phyloP scores from a whole-genome alignment of 2,113 vertebrate species.

The Seriola dumerili region DNA sequence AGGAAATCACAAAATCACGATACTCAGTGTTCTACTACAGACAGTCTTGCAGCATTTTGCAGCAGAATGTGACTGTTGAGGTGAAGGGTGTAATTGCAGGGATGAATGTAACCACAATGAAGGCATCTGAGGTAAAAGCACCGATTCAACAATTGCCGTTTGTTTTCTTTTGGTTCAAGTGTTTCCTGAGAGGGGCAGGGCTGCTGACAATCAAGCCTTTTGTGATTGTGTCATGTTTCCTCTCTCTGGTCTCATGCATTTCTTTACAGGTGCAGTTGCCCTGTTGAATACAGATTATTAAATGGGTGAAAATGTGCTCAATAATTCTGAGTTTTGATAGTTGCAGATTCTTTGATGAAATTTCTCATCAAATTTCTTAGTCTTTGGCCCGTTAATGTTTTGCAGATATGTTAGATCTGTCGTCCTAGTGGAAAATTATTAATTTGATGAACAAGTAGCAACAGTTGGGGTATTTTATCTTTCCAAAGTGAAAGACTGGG shows the following conservation, averaged over 20 bases:
- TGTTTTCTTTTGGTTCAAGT: slow-evolving; percentile 4
- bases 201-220: slow-evolving; percentile 9
- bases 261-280: not conserved
- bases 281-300: not conserved
- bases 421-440: too few species aligned
- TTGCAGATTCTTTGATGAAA: not conserved
- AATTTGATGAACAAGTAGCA: too few species aligned
- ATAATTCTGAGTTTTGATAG: not conserved
- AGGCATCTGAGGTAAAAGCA: not conserved
- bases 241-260: not conserved
- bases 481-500: not conserved
- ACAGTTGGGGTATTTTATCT: not conserved
- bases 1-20: not conserved
- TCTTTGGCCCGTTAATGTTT: not conserved
- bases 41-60: not conserved
- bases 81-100: not conserved
- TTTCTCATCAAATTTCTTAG: not conserved
- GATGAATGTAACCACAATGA: not conserved
- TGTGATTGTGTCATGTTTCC: slow-evolving; percentile 2
- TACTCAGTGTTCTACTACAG: not conserved
- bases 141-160: not conserved
- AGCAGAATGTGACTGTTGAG: not conserved
- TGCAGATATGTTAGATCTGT: not conserved
- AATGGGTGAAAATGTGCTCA: not conserved
- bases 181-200: slow-evolving; percentile 3